Conservation (phyloP, 2,113 vertebrate species). For the Suricata suricatta region DNA sequence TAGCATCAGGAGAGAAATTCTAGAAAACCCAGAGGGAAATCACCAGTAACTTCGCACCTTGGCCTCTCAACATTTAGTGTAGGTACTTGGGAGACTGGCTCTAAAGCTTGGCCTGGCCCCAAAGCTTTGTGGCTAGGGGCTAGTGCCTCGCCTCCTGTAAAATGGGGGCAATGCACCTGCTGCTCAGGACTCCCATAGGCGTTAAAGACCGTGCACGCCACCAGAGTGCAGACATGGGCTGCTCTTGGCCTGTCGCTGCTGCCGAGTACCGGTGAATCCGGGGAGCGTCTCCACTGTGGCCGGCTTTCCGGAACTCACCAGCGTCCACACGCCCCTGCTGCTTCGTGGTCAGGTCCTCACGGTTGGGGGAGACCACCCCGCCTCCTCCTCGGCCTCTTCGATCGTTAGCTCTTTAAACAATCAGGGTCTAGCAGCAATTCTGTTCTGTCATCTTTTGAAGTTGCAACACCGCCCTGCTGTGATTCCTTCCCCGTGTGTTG, state of each 20-base stretch:
- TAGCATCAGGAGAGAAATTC: neutral
- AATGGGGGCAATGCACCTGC: neutral
- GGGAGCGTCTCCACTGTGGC: neutral
- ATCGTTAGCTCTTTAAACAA: too few species aligned
- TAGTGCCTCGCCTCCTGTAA: neutral
- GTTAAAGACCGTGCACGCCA: neutral
- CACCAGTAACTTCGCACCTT: neutral
- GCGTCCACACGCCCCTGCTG: neutral
- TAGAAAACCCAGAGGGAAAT: neutral
- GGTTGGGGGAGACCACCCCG: neutral
- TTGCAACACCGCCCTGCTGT: too few species aligned
- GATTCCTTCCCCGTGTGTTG: too few species aligned
- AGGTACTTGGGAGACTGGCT: neutral
- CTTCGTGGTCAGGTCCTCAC: neutral
- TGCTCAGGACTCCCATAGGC: neutral
- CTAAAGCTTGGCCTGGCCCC: neutral
- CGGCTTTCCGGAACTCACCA: neutral
- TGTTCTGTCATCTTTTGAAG: too few species aligned
- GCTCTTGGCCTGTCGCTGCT: neutral
- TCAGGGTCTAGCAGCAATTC: too few species aligned
- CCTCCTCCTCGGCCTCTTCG: neutral
- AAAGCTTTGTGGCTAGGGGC: neutral
- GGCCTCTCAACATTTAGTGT: neutral
- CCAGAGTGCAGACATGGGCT: neutral
- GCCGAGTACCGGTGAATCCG: accelerated